Evolutionary conservation across 1,140 invertebrate species (phyloP), one percentile per base, ranked within the genome.

Genomic region (Alviniconcha marisindica): DNA sequence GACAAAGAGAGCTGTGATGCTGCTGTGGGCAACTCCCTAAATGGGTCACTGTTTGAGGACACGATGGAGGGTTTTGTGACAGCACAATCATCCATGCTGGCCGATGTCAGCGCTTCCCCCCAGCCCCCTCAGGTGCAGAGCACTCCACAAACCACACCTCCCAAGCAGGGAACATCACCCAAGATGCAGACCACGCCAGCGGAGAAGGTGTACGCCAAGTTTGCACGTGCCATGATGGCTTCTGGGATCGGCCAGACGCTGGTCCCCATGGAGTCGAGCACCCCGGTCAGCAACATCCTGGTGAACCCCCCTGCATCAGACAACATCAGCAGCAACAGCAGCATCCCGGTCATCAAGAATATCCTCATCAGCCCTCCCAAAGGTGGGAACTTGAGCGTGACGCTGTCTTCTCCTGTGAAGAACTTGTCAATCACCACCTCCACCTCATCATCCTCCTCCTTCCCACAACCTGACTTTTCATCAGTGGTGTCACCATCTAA

Each of bases 391-490:
- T 4, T 28, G 1, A 44, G 60, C 38, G 36, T 80, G 21, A 40
- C 56, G 56, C n/a, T 80, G 36, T 66, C 78, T 24, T 38, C 60
- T 24, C 56, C 78, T 40, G 40, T 60, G 36, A 31, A 63, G 1
- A 66, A 80, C 36, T 14, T 66, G 36, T 66, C 78, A 1, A 0
- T 66, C 7, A 31, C 36, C 7, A 18, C 48, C 2, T 36, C 56
- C 5, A 21, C 51, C 18, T 14, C 38, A 12, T 40, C 69, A 33
- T 60, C 56, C 7, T 28, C 73, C n/a, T 36, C 48, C 33, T 60
- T 78, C 28, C 77, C 77, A 31, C 77, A 78, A 10, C 77, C 77
- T 38, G 77, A 78, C 56, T 78, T 78, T 44, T 78, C 77, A 7
- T 10, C 38, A 21, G 33, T 18, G 24, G 33, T 38, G 24, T 38